Evolutionary conservation across 2,888 invertebrate genomes (phyloP), one percentile per base, ranked within the genome.

Genomic region (Archips crataeganus): DNA sequence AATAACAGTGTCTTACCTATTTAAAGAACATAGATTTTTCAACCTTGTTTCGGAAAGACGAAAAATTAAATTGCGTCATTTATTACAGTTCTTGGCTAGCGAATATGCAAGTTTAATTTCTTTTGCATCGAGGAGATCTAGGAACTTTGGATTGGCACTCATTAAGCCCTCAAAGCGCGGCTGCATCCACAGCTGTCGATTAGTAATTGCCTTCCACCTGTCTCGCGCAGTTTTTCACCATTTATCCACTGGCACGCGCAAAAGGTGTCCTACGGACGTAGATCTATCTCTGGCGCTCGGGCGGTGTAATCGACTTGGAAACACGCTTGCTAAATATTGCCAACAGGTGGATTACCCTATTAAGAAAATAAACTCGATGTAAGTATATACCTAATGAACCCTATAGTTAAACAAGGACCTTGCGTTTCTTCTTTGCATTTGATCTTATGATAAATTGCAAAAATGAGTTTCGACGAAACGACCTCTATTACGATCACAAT

Each of bases 121-220:
- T 15, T 57, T n/a, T 15, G 15, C 51, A 23, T 54, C 42, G 49
- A 39, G 51, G 65, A 51, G 59, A 51, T 65, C 74, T 69, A 83
- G 81, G 77, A 79, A 81, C 84, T 84, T 87, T 86, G 84, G 79
- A 83, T 84, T 81, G 82, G 13, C 64, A 79, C 82, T 83, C 85
- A 83, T 87, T 87, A 84, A 82, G 82, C 81, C 75, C 81, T 85
- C 83, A 81, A 84, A 84, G 81, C 79, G 83, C 85, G 83, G 82
- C 87, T 86, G 88, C 83, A 82, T 82, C 81, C 78, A 87, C 92
- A 92, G 87, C 90, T 92, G 92, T 84, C 87, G 84, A 87, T 84
- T 85, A 85, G 84, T 85, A 89, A 91, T 90, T 87, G 88, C 76
- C 79, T 78, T 80, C 82, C 93, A 93, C 92, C 93, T 93, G 93